Base-by-base conservation (phyloP, 2,797 vertebrate genomes). In the Sciaenops ocellatus region DNA sequence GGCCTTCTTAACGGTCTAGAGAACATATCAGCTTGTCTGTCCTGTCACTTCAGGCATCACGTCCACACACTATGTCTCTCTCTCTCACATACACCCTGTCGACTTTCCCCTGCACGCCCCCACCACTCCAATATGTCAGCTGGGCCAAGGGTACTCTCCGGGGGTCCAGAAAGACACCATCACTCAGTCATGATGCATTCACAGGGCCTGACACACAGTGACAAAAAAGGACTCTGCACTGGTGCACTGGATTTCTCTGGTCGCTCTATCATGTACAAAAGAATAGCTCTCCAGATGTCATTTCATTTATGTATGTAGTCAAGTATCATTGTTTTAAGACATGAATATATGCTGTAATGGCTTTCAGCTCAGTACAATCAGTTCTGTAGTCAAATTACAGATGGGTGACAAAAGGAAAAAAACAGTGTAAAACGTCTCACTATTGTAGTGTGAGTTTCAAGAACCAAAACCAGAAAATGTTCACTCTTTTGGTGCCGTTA, bases 1-100 rank as follows among this genome's bases (percentile, higher is more conserved):
- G 90, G 80, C 83, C 92, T 93, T 85, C 88, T 91, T 91, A 92
- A 90, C 69, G 66, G 91, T 93, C 92, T 88, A 48, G 80, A 76
- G 83, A 92, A 83, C 90, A 91, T 78, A 88, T 92, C 88, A 87
- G 73, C 85, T 64, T 67, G 81, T 82, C 85, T 88, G 87, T 89
- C 83, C 83, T 75, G 79, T 91, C 87, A 92, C 85, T 89, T 89
- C 83, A 88, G 83, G 69, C 86, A 69, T 83, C 87, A 81, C 76
- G 66, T 78, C 80, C 73, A 54, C 71, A 57, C 44, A 24, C 55
- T 22, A 48, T 5, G 48, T 50, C 38, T 55, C 44, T 28, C 57
- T 22, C 42, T 28, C 65, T 13, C 26, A 41, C 3, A 59, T 4
- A 77, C 41, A 79, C 38, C 24, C 22, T 59, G 41, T 57, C 63